Evolutionary conservation across 2,113 vertebrate species (phyloP), one percentile per base, ranked within the genome.

Genomic region (Sardina pilchardus): DNA sequence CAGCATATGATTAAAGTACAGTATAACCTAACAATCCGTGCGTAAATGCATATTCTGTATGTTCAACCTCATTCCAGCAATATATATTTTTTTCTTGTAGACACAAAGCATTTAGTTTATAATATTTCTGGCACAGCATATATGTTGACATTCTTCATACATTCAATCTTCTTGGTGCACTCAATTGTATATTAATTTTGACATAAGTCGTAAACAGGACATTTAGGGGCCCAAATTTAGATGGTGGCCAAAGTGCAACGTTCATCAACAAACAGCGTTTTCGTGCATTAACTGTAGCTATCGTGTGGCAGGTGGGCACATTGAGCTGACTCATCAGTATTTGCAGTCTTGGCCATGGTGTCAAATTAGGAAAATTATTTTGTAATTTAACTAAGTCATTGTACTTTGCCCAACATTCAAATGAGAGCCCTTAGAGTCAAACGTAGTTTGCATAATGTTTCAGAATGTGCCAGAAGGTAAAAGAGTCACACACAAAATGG

Each of bases 111-210:
- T 30, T 39, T 16, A 17, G 34, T 17, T 30, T 78, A 78, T 78
- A 78, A 78, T 78, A 36, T 17, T 78, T 36, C 71, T 78, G 71
- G 71, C 71, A 78, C 71, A 34, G 36, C 14, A 78, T 78, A 78
- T 78, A 36, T 39, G 71, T 78, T 42, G 17, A 78, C 71, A 78
- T 78, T 78, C 71, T 34, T 78, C 4, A 17, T 78, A 78, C 71
- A 78, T 36, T 78, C 71, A 78, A 3, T 78, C 71, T 36, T 78
- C 26, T 39, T 78, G 34, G 9, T 75, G 8, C 71, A 17, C 71
- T 78, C 71, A 78, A 36, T 78, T 78, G 26, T 30, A 78, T 36
- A 34, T 36, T 78, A 4, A 36, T 78, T 63, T 78, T 36, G 30
- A 78, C 71, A 71, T 71, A 71, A 71, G 16, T 78, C 34, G 30